These are phyloP conservation scores for Tineola bisselliella DNA, from an alignment of 2,888 invertebrate genomes.

Conservation along the genomic window DNA sequence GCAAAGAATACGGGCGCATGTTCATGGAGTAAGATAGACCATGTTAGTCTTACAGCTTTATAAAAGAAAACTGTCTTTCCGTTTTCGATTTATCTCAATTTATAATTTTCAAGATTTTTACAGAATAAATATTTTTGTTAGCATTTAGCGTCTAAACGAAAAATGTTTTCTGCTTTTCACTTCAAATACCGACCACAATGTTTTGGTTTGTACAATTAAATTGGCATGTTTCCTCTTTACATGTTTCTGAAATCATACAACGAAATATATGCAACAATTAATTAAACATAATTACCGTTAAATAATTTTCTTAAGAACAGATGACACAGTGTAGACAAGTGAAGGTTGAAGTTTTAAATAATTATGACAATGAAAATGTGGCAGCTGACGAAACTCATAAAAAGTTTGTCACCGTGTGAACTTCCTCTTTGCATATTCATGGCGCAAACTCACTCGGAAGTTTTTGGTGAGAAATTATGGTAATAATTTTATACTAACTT, in stretches of 20 bases:
- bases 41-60: constrained; percentile 2
- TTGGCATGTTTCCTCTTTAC: too few species aligned
- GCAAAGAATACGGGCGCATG: neutral
- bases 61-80: neutral
- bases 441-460: constrained; percentile 54
- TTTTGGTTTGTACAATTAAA: too few species aligned
- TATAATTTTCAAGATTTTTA: neutral
- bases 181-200: too few species aligned
- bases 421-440: constrained; percentile 62
- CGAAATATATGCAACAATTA: neutral
- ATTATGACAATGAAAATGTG: neutral
- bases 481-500: constrained; percentile 61
- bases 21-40: neutral
- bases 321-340: constrained; percentile 5
- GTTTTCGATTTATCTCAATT: neutral
- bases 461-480: constrained; percentile 63
- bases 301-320: constrained; percentile 5
- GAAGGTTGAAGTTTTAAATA: constrained; percentile 6
- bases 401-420: constrained; percentile 44
- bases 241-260: too few species aligned
- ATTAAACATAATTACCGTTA: neutral
- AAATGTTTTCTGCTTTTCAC: too few species aligned
- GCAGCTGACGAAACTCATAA: constrained; percentile 14
- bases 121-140: neutral
- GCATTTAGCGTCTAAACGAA: neutral